Evolutionary conservation across 2,113 vertebrate genomes (phyloP).

Genomic region (Caretta caretta): DNA sequence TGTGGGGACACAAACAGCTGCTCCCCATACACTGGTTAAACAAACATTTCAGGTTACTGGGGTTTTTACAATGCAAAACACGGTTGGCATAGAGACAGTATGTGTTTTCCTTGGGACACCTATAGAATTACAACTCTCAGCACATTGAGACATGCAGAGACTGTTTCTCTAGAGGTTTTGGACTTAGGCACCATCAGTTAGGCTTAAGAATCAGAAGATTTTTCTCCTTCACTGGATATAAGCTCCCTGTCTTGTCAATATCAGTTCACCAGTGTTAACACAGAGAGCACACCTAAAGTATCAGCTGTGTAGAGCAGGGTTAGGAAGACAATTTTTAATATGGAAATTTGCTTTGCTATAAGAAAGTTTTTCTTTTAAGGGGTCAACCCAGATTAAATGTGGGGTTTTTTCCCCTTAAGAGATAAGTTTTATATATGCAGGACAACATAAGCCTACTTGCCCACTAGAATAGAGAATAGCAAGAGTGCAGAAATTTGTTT

Average conservation of each 20-base stretch:
- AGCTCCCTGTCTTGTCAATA: neutral
- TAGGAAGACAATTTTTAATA: neutral
- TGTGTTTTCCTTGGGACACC: neutral
- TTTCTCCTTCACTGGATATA: neutral
- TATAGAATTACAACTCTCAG: fast-evolving
- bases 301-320: neutral
- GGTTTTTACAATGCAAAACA: neutral
- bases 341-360: neutral
- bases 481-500: fast-evolving
- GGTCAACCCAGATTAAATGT: neutral
- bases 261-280: neutral
- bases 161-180: neutral
- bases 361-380: neutral
- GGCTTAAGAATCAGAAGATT: neutral
- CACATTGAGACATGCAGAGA: neutral
- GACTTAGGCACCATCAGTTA: neutral
- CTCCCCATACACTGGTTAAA: neutral
- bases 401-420: neutral
- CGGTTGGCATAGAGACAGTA: neutral
- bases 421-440: neutral
- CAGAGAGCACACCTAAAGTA: neutral
- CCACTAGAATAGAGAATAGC: neutral
- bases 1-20: neutral
- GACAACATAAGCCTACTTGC: neutral
- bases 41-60: neutral